Evolutionary conservation across 2,113 vertebrate genomes (phyloP).

Genomic region (Bufo bufo): DNA sequence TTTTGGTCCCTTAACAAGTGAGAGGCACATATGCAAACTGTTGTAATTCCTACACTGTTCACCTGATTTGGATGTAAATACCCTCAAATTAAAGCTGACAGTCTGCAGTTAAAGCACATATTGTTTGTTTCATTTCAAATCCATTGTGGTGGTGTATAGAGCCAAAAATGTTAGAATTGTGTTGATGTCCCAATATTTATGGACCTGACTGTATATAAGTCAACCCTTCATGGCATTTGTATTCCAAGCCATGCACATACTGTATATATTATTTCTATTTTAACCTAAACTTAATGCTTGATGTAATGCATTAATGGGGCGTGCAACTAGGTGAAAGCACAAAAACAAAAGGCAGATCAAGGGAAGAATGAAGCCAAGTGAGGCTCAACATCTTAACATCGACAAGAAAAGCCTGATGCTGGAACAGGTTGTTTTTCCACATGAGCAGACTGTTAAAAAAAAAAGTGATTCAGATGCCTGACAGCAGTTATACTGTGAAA

Average conservation of each 20-base stretch:
- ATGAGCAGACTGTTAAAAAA: background rate
- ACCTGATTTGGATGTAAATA: no score
- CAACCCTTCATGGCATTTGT: background rate
- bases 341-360: slow-evolving; percentile 31
- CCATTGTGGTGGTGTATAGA: no score
- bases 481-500: background rate
- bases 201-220: no score
- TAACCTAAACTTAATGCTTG: slow-evolving; percentile 8
- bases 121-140: no score
- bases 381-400: background rate
- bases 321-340: background rate
- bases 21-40: no score
- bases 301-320: slow-evolving; percentile 1
- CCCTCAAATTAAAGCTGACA: no score
- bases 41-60: no score
- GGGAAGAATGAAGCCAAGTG: background rate
- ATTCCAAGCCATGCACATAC: background rate
- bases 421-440: slow-evolving; percentile 12
- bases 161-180: no score
- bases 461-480: slow-evolving; percentile 9
- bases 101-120: no score
- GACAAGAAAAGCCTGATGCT: background rate
- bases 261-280: background rate
- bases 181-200: no score
- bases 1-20: no score